Base-by-base conservation (phyloP, 92 coral and sea anemone genomes). In the Porites divaricata region DNA sequence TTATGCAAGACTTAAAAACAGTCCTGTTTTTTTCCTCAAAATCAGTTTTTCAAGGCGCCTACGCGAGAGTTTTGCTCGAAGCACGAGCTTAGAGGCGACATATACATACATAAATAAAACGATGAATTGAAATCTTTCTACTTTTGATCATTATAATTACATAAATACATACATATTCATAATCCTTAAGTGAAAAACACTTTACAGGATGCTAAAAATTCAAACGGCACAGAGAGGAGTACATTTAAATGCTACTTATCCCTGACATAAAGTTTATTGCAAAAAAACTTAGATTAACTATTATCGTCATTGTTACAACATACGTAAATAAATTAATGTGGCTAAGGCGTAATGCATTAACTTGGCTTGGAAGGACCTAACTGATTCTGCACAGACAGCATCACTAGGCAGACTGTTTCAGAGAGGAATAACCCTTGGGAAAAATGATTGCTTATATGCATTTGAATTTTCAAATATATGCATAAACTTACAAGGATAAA, bases 391-490 rank as follows among this genome's bases (percentile, higher is more conserved):
- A 28, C 20, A 28, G 23, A 80, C 84, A 14, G 76, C 76, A 21
- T 28, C 84, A 24, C 9, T n/a, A 66, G 84, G 63, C 48, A 64
- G 62, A 53, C 84, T 80, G 62, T 35, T 80, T 80, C 45, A 35
- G 45, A 35, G 45, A 35, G 7, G 45, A 35, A 35, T 35, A 35
- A 35, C 84, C 57, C 75, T 64, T 2, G 84, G 84, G 56, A 80
- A 80, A 67, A 80, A 80, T 24, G 76, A 80, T 67, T 62, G 70
- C 62, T 80, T 64, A 53, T 67, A 80, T 21, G 76, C 76, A 48
- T 80, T 80, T n/a, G 84, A 64, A 67, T 80, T 35, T 63, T 21
- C 22, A 19, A 24, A 19, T 2, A 63, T 63, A 19, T 11, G 68
- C 68, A 11, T 24, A 9, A 63, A 24, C 10, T 63, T 16, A 19